Percentiles rank a stretch among this genome's conserved stretches.
These are phyloP conservation scores for Nephrotoma appendiculata DNA, from an alignment of 2,888 invertebrate species.

Conservation along the genomic window DNA sequence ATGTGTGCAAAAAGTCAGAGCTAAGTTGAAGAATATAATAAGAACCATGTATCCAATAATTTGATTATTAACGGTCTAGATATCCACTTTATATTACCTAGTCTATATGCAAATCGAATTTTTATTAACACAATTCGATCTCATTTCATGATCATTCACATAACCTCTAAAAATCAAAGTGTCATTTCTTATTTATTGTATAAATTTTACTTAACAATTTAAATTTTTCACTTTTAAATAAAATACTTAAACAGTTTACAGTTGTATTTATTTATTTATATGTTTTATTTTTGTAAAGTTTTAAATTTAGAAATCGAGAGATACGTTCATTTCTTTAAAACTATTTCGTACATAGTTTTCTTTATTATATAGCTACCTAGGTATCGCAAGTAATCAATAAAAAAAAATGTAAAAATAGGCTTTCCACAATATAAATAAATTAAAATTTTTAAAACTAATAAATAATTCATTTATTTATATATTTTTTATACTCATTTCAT, in stretches of 20 bases:
- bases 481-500: not conserved
- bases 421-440: not conserved
- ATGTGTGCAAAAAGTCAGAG: too few species aligned
- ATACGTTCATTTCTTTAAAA: not conserved
- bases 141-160: not conserved
- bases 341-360: not conserved
- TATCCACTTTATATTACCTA: not conserved
- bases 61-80: not conserved
- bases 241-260: not conserved
- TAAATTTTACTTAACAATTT: not conserved
- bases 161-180: not conserved
- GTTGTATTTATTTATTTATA: not conserved
- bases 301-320: not conserved
- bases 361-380: not conserved
- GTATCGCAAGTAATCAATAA: not conserved
- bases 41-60: too few species aligned
- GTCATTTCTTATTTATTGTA: not conserved
- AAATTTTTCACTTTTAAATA: not conserved
- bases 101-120: not conserved
- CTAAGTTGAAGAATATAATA: too few species aligned
- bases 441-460: not conserved
- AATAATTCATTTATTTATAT: not conserved
- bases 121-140: not conserved
- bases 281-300: not conserved
- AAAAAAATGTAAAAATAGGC: not conserved